These are phyloP conservation scores for Epinotia bilunana DNA, from an alignment of 2,888 invertebrate species.

Conservation along the genomic window DNA sequence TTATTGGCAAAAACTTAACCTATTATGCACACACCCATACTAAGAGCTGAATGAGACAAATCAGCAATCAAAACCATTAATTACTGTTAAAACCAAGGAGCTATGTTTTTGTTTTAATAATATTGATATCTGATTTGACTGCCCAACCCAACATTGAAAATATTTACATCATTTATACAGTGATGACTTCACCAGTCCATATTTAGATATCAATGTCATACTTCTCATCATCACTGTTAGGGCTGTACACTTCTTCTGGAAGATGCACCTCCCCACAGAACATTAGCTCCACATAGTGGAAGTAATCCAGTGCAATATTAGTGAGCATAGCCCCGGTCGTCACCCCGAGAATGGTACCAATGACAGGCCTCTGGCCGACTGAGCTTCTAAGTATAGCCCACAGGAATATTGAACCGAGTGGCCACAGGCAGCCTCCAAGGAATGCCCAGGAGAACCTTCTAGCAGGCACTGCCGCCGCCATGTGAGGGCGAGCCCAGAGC, in stretches of 20 bases:
- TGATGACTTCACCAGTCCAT: constrained; percentile 23
- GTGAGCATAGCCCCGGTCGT: constrained; percentile 87
- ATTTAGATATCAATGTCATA: constrained; percentile 79
- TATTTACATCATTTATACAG: constrained; percentile 40
- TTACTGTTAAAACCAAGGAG: not conserved
- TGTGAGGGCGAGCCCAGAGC: constrained; percentile 91
- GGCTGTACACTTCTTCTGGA: constrained; percentile 76
- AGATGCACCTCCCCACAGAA: constrained; percentile 81
- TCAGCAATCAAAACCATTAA: not conserved
- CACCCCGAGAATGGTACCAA: constrained; percentile 89
- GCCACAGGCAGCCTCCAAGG: constrained; percentile 91
- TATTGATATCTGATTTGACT: constrained; percentile 5
- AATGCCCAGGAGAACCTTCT: constrained; percentile 89
- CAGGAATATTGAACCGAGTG: constrained; percentile 94
- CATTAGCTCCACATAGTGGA: constrained; percentile 86
- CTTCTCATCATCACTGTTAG: constrained; percentile 82
- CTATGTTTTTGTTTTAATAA: not conserved
- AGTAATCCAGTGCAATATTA: constrained; percentile 86
- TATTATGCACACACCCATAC: constrained; percentile 25
- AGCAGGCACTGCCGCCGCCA: constrained; percentile 86
- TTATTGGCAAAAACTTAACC: constrained; percentile 29
- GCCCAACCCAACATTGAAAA: constrained; percentile 11
- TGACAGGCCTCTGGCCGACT: constrained; percentile 87
- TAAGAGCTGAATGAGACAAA: not conserved
- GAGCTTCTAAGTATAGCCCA: constrained; percentile 94